Evolutionary conservation across 2,797 vertebrate genomes (phyloP).

Genomic region (Cossypha dichroa): DNA sequence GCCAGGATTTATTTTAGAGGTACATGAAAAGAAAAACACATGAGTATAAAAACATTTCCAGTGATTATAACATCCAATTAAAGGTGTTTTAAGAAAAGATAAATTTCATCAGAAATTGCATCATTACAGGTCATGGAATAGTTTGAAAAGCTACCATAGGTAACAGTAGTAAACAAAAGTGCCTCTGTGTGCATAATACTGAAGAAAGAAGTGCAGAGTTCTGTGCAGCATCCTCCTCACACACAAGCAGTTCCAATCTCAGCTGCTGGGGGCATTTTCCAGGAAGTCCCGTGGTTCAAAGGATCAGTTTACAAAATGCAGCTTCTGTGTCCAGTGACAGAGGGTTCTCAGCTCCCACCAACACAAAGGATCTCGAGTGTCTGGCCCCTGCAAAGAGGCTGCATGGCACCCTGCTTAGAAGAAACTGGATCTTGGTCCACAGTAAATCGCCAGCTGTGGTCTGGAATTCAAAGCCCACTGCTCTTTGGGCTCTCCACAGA

Average conservation of each 20-base stretch:
- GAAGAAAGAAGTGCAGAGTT: neutral
- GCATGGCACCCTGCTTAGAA: constrained; percentile 20
- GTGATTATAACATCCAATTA: constrained; percentile 35
- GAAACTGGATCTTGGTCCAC: constrained; percentile 57
- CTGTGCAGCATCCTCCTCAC: constrained; percentile 8
- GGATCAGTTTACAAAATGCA: constrained; percentile 42
- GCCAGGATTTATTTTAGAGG: constrained; percentile 46
- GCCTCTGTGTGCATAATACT: constrained; percentile 35
- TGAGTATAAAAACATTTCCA: constrained; percentile 59
- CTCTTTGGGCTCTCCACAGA: neutral
- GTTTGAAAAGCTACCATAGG: constrained; percentile 41
- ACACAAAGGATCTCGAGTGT: neutral
- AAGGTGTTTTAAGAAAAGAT: constrained; percentile 44
- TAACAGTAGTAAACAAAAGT: constrained; percentile 50
- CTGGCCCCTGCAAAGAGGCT: neutral
- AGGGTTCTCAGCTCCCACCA: neutral
- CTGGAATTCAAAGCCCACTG: constrained; percentile 20
- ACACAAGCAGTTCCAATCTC: neutral
- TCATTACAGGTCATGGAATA: constrained; percentile 35
- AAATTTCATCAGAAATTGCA: constrained; percentile 45
- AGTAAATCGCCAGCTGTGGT: neutral
- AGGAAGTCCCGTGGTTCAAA: constrained; percentile 30
- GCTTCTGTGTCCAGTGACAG: constrained; percentile 30
- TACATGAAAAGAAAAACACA: constrained; percentile 34
- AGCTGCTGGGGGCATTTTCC: constrained; percentile 30